Base-by-base conservation (phyloP, 2,888 invertebrate species). In the Tiphia femorata region DNA sequence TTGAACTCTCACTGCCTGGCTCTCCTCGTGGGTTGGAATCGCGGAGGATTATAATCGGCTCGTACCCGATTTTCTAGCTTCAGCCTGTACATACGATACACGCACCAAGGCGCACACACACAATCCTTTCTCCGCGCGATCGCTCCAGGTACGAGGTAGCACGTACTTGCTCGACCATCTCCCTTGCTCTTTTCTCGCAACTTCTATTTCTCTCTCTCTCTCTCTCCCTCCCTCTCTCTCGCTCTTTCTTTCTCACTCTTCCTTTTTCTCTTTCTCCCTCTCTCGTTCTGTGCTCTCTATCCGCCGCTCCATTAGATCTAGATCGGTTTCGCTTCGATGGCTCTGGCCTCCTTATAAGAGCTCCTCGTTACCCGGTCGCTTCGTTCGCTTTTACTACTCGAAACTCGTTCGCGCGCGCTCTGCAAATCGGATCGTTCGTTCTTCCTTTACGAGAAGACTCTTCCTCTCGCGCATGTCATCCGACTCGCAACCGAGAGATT, bases 321-420 rank as follows among this genome's bases (percentile, higher is more conserved):
- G 66, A 64, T 69, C 66, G 61, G 66, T 61, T 61, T 69, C 69
- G 69, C 68, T 69, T 61, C 57, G 64, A 50, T 66, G 61, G 51
- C 14, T 64, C 61, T 68, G 66, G 66, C 68, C 69, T 69, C 69
- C 61, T 69, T 69, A 52, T 29, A 33, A 40, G 55, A 53, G 46
- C 54, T 56, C 52, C 49, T 56, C 51, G 53, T 60, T 53, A 46
- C 29, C 58, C 35, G 47, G 50, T 16, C 55, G 12, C 12, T 43
- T 42, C 48, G 43, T 44, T 63, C 50, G 44, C 62, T 58, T 61
- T 60, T 54, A 57, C 63, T 52, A 46, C 50, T 49, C 50, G 47
- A 62, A 59, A 49, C 57, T 27, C 21, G 17, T 20, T 42, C 48
- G 21, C 46, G 6, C 16, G 49, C 49, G 43, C 50, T 25, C 17